phyloP scores from a whole-genome alignment of 1,140 invertebrate species.

The Drosophila athabasca region DNA sequence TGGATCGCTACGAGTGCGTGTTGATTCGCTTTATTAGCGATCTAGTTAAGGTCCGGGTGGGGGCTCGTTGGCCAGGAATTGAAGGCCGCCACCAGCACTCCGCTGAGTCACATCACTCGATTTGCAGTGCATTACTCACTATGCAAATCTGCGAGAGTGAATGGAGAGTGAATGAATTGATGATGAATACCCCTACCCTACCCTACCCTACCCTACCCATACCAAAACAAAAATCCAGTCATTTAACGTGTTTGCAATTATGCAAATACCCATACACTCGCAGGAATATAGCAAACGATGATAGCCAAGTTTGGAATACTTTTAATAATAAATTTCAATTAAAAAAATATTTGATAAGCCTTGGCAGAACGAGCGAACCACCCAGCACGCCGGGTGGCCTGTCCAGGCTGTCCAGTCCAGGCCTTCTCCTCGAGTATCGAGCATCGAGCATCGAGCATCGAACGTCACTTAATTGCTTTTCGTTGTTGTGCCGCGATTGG shows the following conservation, averaged over 20 bases:
- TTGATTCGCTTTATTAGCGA: constrained; percentile 12
- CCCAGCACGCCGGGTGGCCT: constrained; percentile 26
- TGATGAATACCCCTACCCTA: constrained; percentile 40
- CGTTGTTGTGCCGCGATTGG: constrained; percentile 73
- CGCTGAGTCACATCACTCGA: constrained; percentile 58
- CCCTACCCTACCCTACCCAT: too few relatives aligned
- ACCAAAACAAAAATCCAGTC: constrained; percentile 1
- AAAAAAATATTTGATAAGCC: constrained; percentile 49
- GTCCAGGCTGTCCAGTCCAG: too few relatives aligned
- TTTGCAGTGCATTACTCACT: constrained; percentile 38
- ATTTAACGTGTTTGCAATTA: constrained; percentile 51
- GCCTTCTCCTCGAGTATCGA: constrained; percentile 10
- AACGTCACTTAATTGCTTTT: constrained; percentile 76
- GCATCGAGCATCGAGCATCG: constrained; percentile 2
- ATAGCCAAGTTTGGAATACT: constrained; percentile 47
- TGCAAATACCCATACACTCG: constrained; percentile 28
- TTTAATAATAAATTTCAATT: constrained; percentile 51
- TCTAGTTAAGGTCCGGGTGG: not conserved
- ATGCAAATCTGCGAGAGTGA: constrained; percentile 48
- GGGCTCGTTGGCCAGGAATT: constrained; percentile 7
- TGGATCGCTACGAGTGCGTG: constrained; percentile 14
- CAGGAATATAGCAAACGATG: constrained; percentile 17
- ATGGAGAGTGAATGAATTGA: not conserved
- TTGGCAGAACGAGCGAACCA: constrained; percentile 14
- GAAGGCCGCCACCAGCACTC: constrained; percentile 25